Evolutionary conservation across 2,888 invertebrate genomes (phyloP).

Genomic region (Punctoribates punctum): DNA sequence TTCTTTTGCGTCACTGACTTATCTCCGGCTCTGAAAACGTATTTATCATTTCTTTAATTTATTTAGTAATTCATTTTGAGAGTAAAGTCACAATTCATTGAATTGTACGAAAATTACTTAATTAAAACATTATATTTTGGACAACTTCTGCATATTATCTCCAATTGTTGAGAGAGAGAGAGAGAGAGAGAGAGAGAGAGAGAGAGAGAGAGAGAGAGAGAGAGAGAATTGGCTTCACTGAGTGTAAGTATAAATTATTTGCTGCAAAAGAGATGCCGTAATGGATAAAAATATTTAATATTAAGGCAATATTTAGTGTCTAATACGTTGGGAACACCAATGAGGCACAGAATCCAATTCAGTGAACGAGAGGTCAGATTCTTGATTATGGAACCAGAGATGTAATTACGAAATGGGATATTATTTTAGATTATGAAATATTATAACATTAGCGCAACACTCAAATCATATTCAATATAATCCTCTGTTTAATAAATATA

Average conservation of each 20-base stretch:
- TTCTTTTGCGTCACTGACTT: no score
- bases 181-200: not conserved
- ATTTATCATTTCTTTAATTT: no score
- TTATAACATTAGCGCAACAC: conserved; percentile 11
- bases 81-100: no score
- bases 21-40: no score
- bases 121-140: not conserved
- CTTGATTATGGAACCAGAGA: not conserved
- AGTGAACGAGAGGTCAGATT: not conserved
- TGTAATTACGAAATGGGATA: conserved; percentile 2
- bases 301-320: not conserved
- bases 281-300: not conserved
- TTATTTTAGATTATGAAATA: conserved; percentile 17
- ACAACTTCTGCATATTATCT: not conserved
- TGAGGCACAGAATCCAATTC: not conserved
- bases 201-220: conserved; percentile 16
- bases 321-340: not conserved
- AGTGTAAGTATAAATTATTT: conserved; percentile 12
- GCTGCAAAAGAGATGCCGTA: conserved; percentile 8
- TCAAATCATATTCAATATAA: not conserved
- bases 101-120: not conserved
- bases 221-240: not conserved
- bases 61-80: no score
- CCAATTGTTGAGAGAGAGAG: not conserved
- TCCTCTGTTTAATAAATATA: not conserved